Base-by-base conservation (phyloP, 1,140 invertebrate genomes). In the Drosophila nannoptera region DNA sequence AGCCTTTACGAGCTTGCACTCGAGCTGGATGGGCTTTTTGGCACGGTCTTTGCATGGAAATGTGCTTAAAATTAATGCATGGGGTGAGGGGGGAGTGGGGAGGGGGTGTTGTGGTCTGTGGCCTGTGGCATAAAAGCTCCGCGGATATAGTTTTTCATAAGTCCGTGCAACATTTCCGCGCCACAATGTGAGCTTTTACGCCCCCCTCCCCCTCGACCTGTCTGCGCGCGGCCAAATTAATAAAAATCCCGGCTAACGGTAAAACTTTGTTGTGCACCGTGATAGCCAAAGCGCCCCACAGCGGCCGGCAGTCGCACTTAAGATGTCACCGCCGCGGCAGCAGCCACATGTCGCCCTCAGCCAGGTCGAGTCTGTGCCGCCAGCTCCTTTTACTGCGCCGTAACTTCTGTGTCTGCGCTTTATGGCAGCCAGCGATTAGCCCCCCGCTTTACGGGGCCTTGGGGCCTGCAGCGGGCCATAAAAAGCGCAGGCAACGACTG, bases 391-490 rank as follows among this genome's bases (percentile, higher is more conserved):
- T 73, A 76, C 56, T 64, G n/a, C 29, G 40, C 73, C 68, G 80
- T 84, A 80, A 84, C 76, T 80, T 84, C 67, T 58, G 43, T 59
- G 58, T 29, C 59, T 36, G 50, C 52, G 61, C 40, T 80, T 83
- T 84, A 83, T 73, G 65, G 65, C 40, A 64, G 76, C 80, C 76
- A 78, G 59, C 80, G 80, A 80, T 83, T 83, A 83, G 80, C 76
- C 74, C 62, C 46, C 73, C 63, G 53, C 49, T 82, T 82, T 82
- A 82, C 78, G 64, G 64, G 64, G 64, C 59, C 66, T 4, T 32
- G 31, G 42, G 36, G 16, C 7, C 9, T 3, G 14, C 11, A n/a
- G 16, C 40, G 7, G 29, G 53, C 31, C 54, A 45, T 56, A 56
- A 33, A 56, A 9, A 32, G 3, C 0, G 36, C 9, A 40, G 31